Percentiles rank a stretch among this genome's conserved stretches.
These are phyloP conservation scores for Trichonephila clavipes DNA, from an alignment of 1,140 invertebrate genomes.

Conservation along the genomic window DNA sequence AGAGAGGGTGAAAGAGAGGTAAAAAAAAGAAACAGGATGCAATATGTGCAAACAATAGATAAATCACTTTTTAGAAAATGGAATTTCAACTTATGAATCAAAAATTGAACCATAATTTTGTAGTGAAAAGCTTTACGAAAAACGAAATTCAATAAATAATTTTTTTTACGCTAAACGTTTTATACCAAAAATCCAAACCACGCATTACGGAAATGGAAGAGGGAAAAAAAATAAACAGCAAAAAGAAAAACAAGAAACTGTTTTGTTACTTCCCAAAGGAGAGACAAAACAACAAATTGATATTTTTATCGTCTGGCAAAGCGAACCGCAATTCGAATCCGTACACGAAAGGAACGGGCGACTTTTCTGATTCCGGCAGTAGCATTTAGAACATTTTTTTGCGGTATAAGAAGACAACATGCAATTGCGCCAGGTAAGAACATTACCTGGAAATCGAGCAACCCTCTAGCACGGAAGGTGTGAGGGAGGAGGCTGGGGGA, in stretches of 20 bases:
- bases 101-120: slow-evolving; percentile 7
- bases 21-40: background rate
- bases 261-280: background rate
- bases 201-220: background rate
- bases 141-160: slow-evolving; percentile 2
- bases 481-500: background rate
- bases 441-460: slow-evolving; percentile 39
- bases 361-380: background rate
- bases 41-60: background rate
- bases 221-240: background rate
- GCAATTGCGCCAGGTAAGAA: background rate
- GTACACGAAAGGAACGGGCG: background rate
- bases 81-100: background rate
- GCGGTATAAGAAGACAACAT: background rate
- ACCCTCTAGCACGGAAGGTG: slow-evolving; percentile 49
- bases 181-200: background rate
- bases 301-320: slow-evolving; percentile 17
- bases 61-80: background rate
- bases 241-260: background rate
- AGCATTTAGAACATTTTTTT: slow-evolving; percentile 10
- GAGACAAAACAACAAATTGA: slow-evolving; percentile 38
- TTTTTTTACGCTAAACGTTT: background rate
- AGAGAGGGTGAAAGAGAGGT: background rate
- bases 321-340: background rate
- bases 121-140: background rate